Evolutionary conservation across 2,113 vertebrate genomes (phyloP), one percentile per base, ranked within the genome.

Genomic region (Ciconia boyciana): DNA sequence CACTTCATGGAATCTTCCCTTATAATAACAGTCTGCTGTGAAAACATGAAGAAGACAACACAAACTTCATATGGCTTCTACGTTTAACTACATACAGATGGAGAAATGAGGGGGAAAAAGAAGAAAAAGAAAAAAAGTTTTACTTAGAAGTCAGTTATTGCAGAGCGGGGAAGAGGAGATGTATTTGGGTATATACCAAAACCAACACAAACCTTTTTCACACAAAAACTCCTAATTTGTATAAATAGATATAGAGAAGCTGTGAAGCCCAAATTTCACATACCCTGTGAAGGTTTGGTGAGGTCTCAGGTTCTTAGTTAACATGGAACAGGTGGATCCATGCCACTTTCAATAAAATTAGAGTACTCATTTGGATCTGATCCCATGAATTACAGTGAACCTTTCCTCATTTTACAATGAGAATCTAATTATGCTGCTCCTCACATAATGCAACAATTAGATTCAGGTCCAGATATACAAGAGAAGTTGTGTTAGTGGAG

Each of bases 1-100:
- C 44, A 68, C 80, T 84, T 96, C 79, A 20, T 88, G 95, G 97
- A 96, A 88, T 90, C 76, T 88, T 81, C 82, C 95, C 94, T 97
- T 87, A 71, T 86, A 95, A 61, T 75, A 90, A 88, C 75, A 70
- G 48, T 79, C 92, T 83, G 93, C 91, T 94, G 90, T n/a, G 81
- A 92, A 92, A 95, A 87, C 84, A 93, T 2, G 1, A 68, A 83
- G 87, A 92, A 86, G 32, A 83, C 87, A 96, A 39, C 68, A 58
- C 80, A 87, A 81, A n/a, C 39, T 95, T 87, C 84, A 64, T n/a
- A 57, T 8, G 57, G 82, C 39, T 96, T 92, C 78, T 80, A 15
- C 9, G 1, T 58, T 81, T 91, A 96, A 91, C 61, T 70, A 31
- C 72, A 76, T 36, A 60, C 78, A 95, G 87, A 74, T 91, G 78